A percentile compares a stretch with the other conserved stretches of the same genome.
phyloP scores from a whole-genome alignment of 2,888 invertebrate genomes.

The Xestobium rufovillosum region DNA sequence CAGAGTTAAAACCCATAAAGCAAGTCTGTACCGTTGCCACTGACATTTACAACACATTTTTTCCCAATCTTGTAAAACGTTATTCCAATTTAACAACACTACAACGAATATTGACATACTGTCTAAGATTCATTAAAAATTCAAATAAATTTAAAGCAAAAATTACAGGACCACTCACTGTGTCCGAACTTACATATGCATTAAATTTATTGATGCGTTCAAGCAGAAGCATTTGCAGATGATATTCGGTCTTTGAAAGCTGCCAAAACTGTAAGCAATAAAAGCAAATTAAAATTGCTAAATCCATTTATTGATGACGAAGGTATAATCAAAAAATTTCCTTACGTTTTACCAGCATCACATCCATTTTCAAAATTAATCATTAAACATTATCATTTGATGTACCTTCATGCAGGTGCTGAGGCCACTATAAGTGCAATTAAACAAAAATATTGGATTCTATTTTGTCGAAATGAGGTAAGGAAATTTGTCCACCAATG shows the following conservation, averaged over 20 bases:
- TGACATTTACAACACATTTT: too few relatives aligned
- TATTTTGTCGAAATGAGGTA: conserved; percentile 1
- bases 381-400: conserved; percentile 6
- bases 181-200: background rate
- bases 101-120: background rate
- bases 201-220: conserved; percentile 4
- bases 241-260: conserved; percentile 4
- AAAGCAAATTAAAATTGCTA: conserved; percentile 3
- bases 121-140: conserved; percentile 6
- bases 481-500: conserved; percentile 8
- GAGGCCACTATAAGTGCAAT: conserved; percentile 4
- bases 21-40: too few relatives aligned
- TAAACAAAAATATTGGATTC: conserved; percentile 6
- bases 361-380: conserved; percentile 8
- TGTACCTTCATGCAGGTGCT: conserved; percentile 7
- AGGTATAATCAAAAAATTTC: conserved; percentile 8
- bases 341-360: conserved; percentile 6
- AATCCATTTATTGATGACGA: conserved; percentile 9
- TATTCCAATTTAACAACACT: conserved; percentile 6
- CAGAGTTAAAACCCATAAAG: too few relatives aligned
- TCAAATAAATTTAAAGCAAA: conserved; percentile 1
- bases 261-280: background rate
- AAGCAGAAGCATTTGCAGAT: background rate
- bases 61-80: conserved; percentile 1
- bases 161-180: conserved; percentile 1